Evolutionary conservation across 2,888 invertebrate genomes (phyloP), one percentile per base, ranked within the genome.

Genomic region (Hartigia nigra): DNA sequence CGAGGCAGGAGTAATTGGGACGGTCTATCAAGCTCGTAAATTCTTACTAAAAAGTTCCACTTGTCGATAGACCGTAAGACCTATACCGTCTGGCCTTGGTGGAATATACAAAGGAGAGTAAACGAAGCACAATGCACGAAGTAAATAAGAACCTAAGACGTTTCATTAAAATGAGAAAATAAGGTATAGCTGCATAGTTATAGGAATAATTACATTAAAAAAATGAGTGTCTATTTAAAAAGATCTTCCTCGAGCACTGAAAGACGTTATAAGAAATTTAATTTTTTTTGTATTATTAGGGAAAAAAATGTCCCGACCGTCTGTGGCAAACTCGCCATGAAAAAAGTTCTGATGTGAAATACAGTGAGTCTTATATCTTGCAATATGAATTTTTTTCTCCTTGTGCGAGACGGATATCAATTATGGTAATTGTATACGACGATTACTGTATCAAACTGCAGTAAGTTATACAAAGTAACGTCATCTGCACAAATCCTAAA

Each of bases 61-160:
- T 72, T 34, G 72, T 72, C 72, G 72, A 72, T 72, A 72, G 72
- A 72, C 12, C 72, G 32, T 31, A 72, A 72, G 31, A 34, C 72
- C 31, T 31, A 31, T 23, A 55, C 9, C 5, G 23, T 55, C 55
- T 1, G 9, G 55, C 14, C 0, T 55, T 9, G 55, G 9, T 55
- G 23, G 55, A 55, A 55, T 23, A 55, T 55, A 23, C 55, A 55
- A 55, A 55, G 55, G 55, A 55, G 55, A 55, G 23, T 55, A 23
- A 9, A 23, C 55, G 55, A 55, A 55, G 2, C 23, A 14, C 23
- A 55, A 55, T 55, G 23, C 23, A 55, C 2, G 55, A 55, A 14
- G 23, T 23, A 55, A 55, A 23, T 55, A 55, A 55, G 55, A 55
- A 23, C 23, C 55, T 55, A 55, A 55, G 55, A 55, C 9, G 55